Conservation (phyloP, 2,797 vertebrate species). For the Spinibarbus caldwelli region DNA sequence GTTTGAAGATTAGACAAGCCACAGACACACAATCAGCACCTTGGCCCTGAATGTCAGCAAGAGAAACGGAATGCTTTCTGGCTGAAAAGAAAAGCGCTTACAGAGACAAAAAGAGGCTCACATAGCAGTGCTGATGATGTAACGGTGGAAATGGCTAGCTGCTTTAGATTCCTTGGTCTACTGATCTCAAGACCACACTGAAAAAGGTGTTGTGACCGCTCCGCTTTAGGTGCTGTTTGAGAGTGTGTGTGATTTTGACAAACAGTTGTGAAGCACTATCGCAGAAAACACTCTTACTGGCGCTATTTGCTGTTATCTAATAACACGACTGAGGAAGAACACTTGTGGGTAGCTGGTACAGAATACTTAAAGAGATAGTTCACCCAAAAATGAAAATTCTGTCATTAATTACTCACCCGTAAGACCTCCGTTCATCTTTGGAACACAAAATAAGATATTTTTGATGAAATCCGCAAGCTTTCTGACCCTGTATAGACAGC, state of each 20-base stretch:
- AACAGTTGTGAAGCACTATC: constrained; percentile 17
- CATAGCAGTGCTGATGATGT: constrained; percentile 21
- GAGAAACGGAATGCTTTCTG: constrained; percentile 13
- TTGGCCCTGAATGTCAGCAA: constrained; percentile 32
- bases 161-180: constrained; percentile 20
- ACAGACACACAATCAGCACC: constrained; percentile 33
- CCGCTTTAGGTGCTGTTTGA: constrained; percentile 17
- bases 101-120: constrained; percentile 6
- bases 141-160: constrained; percentile 14
- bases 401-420: too few species aligned
- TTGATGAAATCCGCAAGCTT: too few species aligned
- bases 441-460: too few species aligned
- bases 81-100: constrained; percentile 33
- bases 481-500: too few species aligned
- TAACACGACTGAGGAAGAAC: background rate
- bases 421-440: too few species aligned
- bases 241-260: constrained; percentile 20
- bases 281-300: background rate
- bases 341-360: background rate
- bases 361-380: background rate
- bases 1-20: constrained; percentile 26
- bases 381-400: background rate
- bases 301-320: background rate
- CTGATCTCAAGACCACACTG: constrained; percentile 13
- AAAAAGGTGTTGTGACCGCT: constrained; percentile 18